phyloP scores from a whole-genome alignment of 2,888 invertebrate species.

The Punctoribates punctum region DNA sequence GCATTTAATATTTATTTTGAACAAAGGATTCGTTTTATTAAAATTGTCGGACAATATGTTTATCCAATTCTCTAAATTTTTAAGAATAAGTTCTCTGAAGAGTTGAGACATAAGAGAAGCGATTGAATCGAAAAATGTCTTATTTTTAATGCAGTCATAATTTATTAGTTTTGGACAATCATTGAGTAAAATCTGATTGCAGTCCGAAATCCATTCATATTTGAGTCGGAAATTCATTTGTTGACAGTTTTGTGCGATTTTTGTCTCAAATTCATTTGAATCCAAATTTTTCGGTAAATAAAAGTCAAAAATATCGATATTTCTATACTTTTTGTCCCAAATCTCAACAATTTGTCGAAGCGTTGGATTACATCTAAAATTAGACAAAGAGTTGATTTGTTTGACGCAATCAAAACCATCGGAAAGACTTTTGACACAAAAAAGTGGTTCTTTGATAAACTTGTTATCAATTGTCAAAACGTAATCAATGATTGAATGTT shows the following conservation, averaged over 20 bases:
- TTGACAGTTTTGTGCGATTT: constrained; percentile 10
- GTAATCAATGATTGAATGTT: not conserved
- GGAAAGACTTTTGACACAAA: no score
- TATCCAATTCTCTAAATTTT: constrained; percentile 19
- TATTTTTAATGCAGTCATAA: not conserved
- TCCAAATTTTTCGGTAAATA: not conserved
- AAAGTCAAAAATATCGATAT: constrained; percentile 21
- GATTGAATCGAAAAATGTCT: constrained; percentile 32
- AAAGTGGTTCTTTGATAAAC: not conserved
- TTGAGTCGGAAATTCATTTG: constrained; percentile 8
- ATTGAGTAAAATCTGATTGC: constrained; percentile 10
- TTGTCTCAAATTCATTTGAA: not conserved
- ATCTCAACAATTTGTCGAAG: not conserved
- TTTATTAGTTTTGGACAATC: not conserved
- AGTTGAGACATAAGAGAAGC: constrained; percentile 12
- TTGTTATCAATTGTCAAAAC: not conserved
- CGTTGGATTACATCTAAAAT: not conserved
- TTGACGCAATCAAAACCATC: not conserved
- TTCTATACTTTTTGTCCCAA: constrained; percentile 17
- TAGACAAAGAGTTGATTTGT: not conserved
- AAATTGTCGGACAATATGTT: not conserved
- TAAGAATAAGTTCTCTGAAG: not conserved
- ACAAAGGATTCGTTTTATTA: not conserved
- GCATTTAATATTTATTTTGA: not conserved
- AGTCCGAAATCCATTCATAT: constrained; percentile 23